Evolutionary conservation across 2,888 invertebrate genomes (phyloP).

Genomic region (Chydorus sphaericus): DNA sequence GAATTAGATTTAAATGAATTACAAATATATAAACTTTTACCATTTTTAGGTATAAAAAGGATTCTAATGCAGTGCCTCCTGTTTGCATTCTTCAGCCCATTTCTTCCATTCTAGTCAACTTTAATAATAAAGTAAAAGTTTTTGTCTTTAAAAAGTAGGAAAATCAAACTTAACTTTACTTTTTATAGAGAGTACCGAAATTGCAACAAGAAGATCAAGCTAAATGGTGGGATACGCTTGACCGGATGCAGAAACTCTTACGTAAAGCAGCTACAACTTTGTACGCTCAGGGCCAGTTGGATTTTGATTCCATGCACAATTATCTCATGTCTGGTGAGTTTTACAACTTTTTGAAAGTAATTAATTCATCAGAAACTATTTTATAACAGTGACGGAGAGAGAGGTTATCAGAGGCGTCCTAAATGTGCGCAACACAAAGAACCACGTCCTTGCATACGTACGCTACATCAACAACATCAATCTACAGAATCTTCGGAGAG

Average conservation of each 20-base stretch:
- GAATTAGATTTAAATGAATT: too few species aligned
- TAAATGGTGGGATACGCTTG: constrained; percentile 94
- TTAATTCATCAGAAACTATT: neutral
- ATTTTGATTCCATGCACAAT: constrained; percentile 86
- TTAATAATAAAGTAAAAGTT: constrained; percentile 76
- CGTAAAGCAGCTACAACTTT: constrained; percentile 81
- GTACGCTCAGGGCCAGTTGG: constrained; percentile 66
- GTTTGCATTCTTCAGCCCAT: constrained; percentile 91
- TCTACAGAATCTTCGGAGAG: constrained; percentile 82
- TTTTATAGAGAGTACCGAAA: constrained; percentile 61
- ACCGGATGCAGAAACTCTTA: constrained; percentile 86
- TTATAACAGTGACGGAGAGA: constrained; percentile 70
- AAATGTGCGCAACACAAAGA: constrained; percentile 83
- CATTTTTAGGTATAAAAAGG: constrained; percentile 93
- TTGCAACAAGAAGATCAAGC: constrained; percentile 92
- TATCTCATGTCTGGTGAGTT: constrained; percentile 96
- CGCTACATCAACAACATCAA: constrained; percentile 96
- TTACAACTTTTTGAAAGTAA: too few species aligned
- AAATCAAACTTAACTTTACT: neutral
- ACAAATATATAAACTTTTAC: too few species aligned
- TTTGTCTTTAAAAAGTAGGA: neutral
- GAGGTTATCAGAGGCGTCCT: constrained; percentile 93
- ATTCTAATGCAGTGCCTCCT: constrained; percentile 89
- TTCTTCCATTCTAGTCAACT: constrained; percentile 89
- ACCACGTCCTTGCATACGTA: constrained; percentile 82